A percentile compares a stretch with the other conserved stretches of the same genome.
phyloP scores from a whole-genome alignment of 1,140 invertebrate genomes.

The Portunus trituberculatus region DNA sequence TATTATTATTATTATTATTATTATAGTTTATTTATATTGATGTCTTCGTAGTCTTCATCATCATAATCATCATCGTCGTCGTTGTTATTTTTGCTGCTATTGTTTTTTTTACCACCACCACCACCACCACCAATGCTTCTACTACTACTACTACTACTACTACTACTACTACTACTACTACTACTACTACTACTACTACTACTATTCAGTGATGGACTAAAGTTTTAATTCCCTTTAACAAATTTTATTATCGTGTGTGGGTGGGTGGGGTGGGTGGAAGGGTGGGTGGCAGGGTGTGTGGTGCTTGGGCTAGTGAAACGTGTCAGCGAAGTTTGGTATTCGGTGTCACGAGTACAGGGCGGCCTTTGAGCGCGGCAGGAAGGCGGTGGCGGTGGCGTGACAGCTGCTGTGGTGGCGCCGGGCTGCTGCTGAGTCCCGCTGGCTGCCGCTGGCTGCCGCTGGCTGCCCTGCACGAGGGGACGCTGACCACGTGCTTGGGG shows the following conservation, averaged over 20 bases:
- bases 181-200: slow-evolving; percentile 25
- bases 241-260: too few species aligned
- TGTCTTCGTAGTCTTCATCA: too few species aligned
- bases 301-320: too few species aligned
- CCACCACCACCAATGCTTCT: background rate
- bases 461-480: background rate
- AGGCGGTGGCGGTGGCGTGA: background rate
- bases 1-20: too few species aligned
- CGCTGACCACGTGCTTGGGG: slow-evolving; percentile 45
- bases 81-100: background rate
- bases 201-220: background rate
- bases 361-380: too few species aligned
- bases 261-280: too few species aligned
- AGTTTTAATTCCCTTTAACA: too few species aligned
- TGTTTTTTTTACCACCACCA: background rate
- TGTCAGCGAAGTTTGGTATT: too few species aligned
- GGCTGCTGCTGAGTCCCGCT: background rate
- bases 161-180: slow-evolving; percentile 30
- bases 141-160: slow-evolving; percentile 7
- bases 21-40: too few species aligned
- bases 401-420: background rate
- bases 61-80: too few species aligned
- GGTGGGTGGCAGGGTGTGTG: too few species aligned
- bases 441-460: background rate
- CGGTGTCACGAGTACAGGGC: too few species aligned